Percentiles rank a stretch among this genome's conserved stretches.
phyloP scores from a whole-genome alignment of 2,113 vertebrate species.

The Vicugna pacos region DNA sequence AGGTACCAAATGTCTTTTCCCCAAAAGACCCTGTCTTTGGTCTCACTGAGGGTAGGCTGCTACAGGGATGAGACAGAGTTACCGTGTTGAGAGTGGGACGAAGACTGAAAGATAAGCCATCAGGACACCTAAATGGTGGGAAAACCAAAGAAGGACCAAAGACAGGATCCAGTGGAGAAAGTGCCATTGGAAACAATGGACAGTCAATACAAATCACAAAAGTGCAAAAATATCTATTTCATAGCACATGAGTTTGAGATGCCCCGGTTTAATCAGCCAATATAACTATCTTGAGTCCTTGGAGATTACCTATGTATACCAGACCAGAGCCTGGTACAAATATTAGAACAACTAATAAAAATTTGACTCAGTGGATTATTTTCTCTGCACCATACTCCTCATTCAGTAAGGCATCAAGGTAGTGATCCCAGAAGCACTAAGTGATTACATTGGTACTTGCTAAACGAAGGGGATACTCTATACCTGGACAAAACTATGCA shows the following conservation, averaged over 20 bases:
- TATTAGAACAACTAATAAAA: background rate
- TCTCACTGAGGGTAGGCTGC: background rate
- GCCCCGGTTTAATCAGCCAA: constrained; percentile 16
- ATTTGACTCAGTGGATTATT: background rate
- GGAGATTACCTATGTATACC: background rate
- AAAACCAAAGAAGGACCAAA: background rate
- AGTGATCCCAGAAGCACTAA: background rate
- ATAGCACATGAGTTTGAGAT: background rate
- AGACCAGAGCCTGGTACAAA: background rate
- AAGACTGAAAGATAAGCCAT: background rate
- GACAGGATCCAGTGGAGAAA: background rate
- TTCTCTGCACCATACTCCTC: background rate
- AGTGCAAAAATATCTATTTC: background rate
- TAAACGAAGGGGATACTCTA: background rate
- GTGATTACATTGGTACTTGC: background rate
- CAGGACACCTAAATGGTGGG: background rate
- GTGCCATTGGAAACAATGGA: background rate
- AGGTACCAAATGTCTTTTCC: background rate
- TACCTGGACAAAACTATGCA: background rate
- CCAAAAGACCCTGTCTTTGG: background rate
- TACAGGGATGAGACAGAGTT: background rate
- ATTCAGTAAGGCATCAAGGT: background rate
- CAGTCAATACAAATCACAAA: background rate
- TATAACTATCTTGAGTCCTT: background rate
- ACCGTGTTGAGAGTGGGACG: background rate